Evolutionary conservation across 2,888 invertebrate species (phyloP).

Genomic region (Nemurella pictetii): DNA sequence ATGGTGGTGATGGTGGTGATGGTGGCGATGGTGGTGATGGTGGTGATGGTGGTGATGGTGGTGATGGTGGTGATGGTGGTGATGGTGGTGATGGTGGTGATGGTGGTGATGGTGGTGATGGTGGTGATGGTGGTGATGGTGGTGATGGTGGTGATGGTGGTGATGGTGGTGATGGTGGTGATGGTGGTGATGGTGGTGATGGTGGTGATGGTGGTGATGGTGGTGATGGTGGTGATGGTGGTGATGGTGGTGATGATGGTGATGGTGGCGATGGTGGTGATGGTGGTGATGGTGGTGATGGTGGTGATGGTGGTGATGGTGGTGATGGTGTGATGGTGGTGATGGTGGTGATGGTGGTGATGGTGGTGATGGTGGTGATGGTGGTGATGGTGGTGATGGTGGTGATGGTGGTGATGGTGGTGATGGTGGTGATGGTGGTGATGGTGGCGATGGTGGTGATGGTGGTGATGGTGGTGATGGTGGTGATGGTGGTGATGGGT

Average conservation of each 20-base stretch:
- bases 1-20: too few relatives aligned
- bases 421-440: background rate
- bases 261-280: background rate
- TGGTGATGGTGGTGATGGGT: background rate
- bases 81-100: too few relatives aligned
- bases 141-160: background rate
- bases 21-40: too few relatives aligned
- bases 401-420: background rate
- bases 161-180: background rate
- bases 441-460: background rate
- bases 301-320: background rate
- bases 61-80: too few relatives aligned
- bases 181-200: background rate
- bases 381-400: background rate
- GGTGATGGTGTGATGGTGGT: background rate
- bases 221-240: background rate
- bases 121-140: too few relatives aligned
- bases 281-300: background rate
- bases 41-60: too few relatives aligned
- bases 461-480: background rate
- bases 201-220: background rate
- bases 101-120: too few relatives aligned
- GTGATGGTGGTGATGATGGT: background rate
- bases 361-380: background rate
- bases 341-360: background rate